A percentile compares a stretch with the other conserved stretches of the same genome.
Evolutionary conservation across 2,888 invertebrate species (phyloP).

Genomic region (Ommatoiulus sabulosus): DNA sequence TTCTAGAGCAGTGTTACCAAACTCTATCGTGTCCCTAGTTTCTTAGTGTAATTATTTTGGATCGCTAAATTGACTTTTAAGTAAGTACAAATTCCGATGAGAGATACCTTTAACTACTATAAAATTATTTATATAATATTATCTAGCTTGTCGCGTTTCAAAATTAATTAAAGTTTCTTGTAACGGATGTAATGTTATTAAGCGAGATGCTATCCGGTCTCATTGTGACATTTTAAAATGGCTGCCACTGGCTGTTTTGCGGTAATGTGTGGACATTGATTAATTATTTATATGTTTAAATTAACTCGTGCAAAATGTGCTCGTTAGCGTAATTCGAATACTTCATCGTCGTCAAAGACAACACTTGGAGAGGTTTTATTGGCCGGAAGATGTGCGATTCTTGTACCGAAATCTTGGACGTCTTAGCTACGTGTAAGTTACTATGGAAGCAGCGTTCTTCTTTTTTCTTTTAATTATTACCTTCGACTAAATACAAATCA

Average conservation of each 20-base stretch:
- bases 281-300: not conserved
- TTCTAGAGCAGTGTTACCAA: too few species aligned
- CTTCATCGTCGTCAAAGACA: not conserved
- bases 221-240: too few species aligned
- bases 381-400: constrained; percentile 83
- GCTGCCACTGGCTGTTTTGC: not conserved
- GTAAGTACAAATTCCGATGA: too few species aligned
- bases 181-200: too few species aligned
- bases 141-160: too few species aligned
- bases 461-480: not conserved
- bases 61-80: too few species aligned
- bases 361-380: not conserved
- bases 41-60: too few species aligned
- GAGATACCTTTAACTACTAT: too few species aligned
- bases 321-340: not conserved
- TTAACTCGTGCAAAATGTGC: not conserved
- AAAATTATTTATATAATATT: too few species aligned
- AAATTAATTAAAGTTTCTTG: too few species aligned
- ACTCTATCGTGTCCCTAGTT: too few species aligned
- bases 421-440: constrained; percentile 85
- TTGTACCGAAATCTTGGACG: constrained; percentile 92
- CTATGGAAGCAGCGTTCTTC: constrained; percentile 9
- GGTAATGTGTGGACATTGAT: not conserved
- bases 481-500: not conserved
- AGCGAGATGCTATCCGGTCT: too few species aligned